A percentile compares a stretch with the other conserved stretches of the same genome.
Evolutionary conservation across 2,888 invertebrate genomes (phyloP).

Genomic region (Mongoloraphidia duomilia): DNA sequence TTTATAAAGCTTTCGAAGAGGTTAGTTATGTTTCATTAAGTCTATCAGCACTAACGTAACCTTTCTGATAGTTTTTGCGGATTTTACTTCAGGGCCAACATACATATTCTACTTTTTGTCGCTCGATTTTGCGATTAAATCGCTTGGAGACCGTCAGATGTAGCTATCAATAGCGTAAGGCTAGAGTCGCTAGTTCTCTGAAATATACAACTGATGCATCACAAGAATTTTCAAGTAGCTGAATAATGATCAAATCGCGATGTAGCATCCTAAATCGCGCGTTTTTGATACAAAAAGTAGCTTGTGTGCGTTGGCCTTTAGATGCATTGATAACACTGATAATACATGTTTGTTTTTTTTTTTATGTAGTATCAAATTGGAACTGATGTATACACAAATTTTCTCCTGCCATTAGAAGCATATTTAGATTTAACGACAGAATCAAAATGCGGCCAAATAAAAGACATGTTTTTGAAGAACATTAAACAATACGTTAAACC

Average conservation of each 20-base stretch:
- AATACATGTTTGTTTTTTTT: slow-evolving; percentile 5
- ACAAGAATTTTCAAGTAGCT: too few species aligned
- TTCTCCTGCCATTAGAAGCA: slow-evolving; percentile 42
- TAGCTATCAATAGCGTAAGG: too few species aligned
- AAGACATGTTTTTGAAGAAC: slow-evolving; percentile 35
- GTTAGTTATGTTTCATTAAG: slow-evolving; percentile 21
- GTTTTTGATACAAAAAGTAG: too few species aligned
- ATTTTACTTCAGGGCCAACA: slow-evolving; percentile 31
- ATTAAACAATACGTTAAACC: slow-evolving; percentile 28
- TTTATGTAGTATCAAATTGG: slow-evolving; percentile 46
- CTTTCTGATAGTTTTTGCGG: slow-evolving; percentile 13
- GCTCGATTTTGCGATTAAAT: too few species aligned
- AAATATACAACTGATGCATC: too few species aligned
- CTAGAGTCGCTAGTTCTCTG: too few species aligned
- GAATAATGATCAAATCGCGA: too few species aligned
- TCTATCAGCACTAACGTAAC: slow-evolving; percentile 11
- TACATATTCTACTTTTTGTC: slow-evolving; percentile 21
- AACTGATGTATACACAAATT: slow-evolving; percentile 43
- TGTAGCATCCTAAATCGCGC: too few species aligned
- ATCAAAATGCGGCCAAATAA: slow-evolving; percentile 50
- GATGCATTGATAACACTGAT: too few species aligned
- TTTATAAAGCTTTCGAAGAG: slow-evolving; percentile 49
- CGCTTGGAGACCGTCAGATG: too few species aligned
- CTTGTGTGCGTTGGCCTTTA: too few species aligned
- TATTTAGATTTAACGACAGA: slow-evolving; percentile 36